phyloP scores from a whole-genome alignment of 2,888 invertebrate species.

The Diachrysia chrysitis region DNA sequence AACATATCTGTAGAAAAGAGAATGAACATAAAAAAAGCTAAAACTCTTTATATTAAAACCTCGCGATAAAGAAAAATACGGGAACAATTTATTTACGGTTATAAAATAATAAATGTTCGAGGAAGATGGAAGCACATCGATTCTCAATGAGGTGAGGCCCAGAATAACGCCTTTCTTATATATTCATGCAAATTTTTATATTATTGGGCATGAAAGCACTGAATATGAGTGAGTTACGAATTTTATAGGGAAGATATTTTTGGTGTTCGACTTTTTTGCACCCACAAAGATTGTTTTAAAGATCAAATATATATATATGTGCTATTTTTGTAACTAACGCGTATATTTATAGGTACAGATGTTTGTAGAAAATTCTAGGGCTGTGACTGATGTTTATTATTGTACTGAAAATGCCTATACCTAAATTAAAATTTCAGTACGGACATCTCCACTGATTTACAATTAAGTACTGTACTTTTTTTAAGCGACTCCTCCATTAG shows the following conservation, averaged over 20 bases:
- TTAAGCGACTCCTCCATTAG: no score
- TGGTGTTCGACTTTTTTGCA: neutral
- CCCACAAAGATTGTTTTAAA: neutral
- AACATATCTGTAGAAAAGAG: no score
- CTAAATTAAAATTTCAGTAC: no score
- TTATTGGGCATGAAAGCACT: constrained; percentile 6
- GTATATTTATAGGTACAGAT: no score
- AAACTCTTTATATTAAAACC: neutral
- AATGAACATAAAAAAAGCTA: neutral
- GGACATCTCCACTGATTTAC: no score
- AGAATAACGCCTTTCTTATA: neutral
- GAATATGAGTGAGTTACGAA: neutral
- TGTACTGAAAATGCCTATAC: no score
- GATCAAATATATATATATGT: neutral
- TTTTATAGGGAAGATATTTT: neutral
- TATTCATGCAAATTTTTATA: constrained; percentile 12
- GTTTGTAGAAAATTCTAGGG: no score
- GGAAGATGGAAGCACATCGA: neutral
- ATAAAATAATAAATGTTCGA: constrained; percentile 10
- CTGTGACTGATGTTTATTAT: no score
- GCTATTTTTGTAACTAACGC: no score
- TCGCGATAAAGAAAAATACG: constrained; percentile 5
- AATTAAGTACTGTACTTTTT: no score
- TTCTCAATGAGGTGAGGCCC: constrained; percentile 12
- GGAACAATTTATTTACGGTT: constrained; percentile 9